These are phyloP conservation scores for Euleptes europaea DNA, from an alignment of 2,113 vertebrate species.

Conservation along the genomic window DNA sequence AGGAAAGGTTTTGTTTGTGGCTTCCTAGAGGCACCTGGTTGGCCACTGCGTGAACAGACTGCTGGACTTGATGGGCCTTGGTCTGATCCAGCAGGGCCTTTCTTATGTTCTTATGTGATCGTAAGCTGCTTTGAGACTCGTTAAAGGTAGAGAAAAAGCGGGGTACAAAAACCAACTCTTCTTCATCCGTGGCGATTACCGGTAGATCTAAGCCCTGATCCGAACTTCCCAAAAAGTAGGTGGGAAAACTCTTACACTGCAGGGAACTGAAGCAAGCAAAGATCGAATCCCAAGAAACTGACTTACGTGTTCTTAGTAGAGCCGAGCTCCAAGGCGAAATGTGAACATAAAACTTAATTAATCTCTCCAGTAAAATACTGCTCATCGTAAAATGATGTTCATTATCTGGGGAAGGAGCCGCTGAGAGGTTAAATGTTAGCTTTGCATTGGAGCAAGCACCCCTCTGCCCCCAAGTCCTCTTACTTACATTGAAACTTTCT, in stretches of 20 bases:
- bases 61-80: too few relatives aligned
- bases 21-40: too few relatives aligned
- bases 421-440: background rate
- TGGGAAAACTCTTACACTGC: background rate
- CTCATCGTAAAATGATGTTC: conserved; percentile 4
- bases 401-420: background rate
- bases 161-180: too few relatives aligned
- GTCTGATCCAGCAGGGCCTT: too few relatives aligned
- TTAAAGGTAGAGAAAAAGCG: too few relatives aligned
- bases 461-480: background rate
- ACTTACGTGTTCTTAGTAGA: background rate
- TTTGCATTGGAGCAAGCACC: background rate
- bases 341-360: background rate
- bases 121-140: too few relatives aligned
- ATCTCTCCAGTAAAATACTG: background rate
- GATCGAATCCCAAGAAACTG: background rate
- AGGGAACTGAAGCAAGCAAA: background rate
- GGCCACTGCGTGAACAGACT: too few relatives aligned
- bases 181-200: too few relatives aligned
- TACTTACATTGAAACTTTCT: background rate
- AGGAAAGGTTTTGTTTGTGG: too few relatives aligned
- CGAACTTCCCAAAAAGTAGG: background rate
- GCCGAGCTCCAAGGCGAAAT: background rate
- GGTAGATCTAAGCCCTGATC: too few relatives aligned
- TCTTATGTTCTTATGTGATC: too few relatives aligned